These are phyloP conservation scores for Drosophila dives DNA, from an alignment of 2,888 invertebrate species.

Conservation along the genomic window DNA sequence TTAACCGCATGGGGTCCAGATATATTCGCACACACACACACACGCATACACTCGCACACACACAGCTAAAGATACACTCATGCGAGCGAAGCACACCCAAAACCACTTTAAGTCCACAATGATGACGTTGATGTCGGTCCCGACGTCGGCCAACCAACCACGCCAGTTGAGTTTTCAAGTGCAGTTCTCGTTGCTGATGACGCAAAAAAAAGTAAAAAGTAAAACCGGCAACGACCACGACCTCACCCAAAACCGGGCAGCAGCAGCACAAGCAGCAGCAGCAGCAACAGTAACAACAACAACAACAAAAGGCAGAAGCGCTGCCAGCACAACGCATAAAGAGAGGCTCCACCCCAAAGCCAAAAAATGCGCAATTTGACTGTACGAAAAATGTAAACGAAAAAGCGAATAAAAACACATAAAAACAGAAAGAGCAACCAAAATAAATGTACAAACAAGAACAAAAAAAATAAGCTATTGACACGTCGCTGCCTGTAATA, in stretches of 20 bases:
- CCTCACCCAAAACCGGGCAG: constrained; percentile 72
- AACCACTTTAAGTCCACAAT: constrained; percentile 78
- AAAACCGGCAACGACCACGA: constrained; percentile 76
- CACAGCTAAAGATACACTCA: constrained; percentile 39
- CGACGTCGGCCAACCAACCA: constrained; percentile 51
- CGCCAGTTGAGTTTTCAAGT: constrained; percentile 81
- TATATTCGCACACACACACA: constrained; percentile 44
- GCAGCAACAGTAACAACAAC: constrained; percentile 9
- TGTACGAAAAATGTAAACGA: constrained; percentile 66
- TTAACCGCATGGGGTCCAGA: constrained; percentile 80
- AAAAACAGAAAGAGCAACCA: constrained; percentile 68
- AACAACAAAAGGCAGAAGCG: constrained; percentile 65
- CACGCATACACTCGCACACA: constrained; percentile 37
- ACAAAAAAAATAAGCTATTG: neutral
- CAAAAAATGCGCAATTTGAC: constrained; percentile 78
- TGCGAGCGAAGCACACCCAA: constrained; percentile 74
- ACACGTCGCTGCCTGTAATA: constrained; percentile 55
- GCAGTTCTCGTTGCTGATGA: constrained; percentile 73
- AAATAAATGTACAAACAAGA: constrained; percentile 65
- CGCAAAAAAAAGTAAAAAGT: constrained; percentile 63
- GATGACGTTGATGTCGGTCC: constrained; percentile 76
- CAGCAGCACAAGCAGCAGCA: constrained; percentile 24
- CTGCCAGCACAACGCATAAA: constrained; percentile 59
- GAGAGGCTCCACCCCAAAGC: constrained; percentile 77
- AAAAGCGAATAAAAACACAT: constrained; percentile 68